A percentile compares a stretch with the other conserved stretches of the same genome.
Conservation (phyloP, 2,113 vertebrate species). For the Ctenodactylus gundi region DNA sequence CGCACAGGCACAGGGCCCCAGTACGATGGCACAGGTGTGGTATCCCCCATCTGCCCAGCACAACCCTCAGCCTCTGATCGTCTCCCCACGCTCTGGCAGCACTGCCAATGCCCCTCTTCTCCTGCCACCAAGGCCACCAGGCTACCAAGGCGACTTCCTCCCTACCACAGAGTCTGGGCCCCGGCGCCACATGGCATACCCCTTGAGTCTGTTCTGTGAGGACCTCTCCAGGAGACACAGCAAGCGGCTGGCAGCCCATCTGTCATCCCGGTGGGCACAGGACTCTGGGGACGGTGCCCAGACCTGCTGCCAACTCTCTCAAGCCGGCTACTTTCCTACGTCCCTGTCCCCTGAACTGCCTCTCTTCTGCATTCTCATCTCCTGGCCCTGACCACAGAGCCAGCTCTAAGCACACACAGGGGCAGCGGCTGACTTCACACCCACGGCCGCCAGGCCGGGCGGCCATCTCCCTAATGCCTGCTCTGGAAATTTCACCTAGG, state of each 20-base stretch:
- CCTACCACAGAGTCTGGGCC: not conserved
- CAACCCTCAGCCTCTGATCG: not conserved
- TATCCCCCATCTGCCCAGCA: not conserved
- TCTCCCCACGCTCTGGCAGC: not conserved
- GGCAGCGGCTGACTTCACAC: slow-evolving; percentile 4
- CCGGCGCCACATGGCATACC: too few species aligned
- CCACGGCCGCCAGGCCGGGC: not conserved
- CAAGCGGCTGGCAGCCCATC: slow-evolving; percentile 59
- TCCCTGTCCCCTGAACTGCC: not conserved
- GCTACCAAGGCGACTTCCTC: too few species aligned
- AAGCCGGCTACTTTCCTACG: not conserved
- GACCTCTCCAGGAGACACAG: not conserved
- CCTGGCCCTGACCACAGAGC: not conserved
- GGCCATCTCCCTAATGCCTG: slow-evolving; percentile 20
- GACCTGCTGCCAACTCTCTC: not conserved
- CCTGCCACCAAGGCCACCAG: not conserved
- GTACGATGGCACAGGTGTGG: not conserved
- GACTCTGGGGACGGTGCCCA: not conserved
- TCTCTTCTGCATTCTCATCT: not conserved
- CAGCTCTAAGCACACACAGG: not conserved
- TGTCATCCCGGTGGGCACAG: slow-evolving; percentile 31
- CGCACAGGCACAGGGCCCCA: rapidly evolving
- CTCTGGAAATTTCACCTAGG: not conserved
- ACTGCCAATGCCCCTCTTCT: rapidly evolving
- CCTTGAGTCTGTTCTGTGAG: not conserved